These are phyloP conservation scores for Aulostomus chinensis DNA, from an alignment of 2,797 vertebrate species.

Conservation along the genomic window DNA sequence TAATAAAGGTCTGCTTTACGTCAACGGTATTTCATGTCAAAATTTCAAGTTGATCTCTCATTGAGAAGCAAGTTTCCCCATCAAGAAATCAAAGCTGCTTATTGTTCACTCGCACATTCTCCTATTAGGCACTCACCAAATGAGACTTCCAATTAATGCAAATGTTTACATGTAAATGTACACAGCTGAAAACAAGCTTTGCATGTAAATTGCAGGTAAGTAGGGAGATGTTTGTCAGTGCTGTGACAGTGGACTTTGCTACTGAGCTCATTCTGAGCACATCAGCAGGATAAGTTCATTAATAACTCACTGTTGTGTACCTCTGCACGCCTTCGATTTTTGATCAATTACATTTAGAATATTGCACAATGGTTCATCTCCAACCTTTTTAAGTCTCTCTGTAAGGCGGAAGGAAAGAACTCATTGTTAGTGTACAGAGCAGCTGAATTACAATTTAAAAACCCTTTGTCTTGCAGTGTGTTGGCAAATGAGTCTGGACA, in stretches of 20 bases:
- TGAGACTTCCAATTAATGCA: slow-evolving; percentile 38
- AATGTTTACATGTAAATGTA: slow-evolving; percentile 38
- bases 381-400: slow-evolving; percentile 65
- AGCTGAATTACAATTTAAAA: slow-evolving; percentile 78
- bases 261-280: slow-evolving; percentile 56
- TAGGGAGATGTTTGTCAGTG: slow-evolving; percentile 26
- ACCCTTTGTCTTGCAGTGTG: slow-evolving; percentile 69
- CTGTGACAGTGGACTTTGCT: slow-evolving; percentile 26
- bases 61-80: slow-evolving; percentile 16
- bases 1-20: slow-evolving; percentile 10
- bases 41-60: slow-evolving; percentile 31
- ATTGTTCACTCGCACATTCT: slow-evolving; percentile 37
- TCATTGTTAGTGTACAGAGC: slow-evolving; percentile 70
- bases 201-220: slow-evolving; percentile 27
- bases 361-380: slow-evolving; percentile 71
- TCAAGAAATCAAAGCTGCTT: slow-evolving; percentile 41
- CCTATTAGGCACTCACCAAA: slow-evolving; percentile 5
- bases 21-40: slow-evolving; percentile 3
- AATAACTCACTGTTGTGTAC: slow-evolving; percentile 56
- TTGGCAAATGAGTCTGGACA: slow-evolving; percentile 80
- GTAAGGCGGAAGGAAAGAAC: slow-evolving; percentile 67
- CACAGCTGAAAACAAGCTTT: slow-evolving; percentile 26
- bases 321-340: slow-evolving; percentile 64
- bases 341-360: slow-evolving; percentile 75
- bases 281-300: slow-evolving; percentile 63